Base-by-base conservation (phyloP, 2,797 vertebrate species). In the Sebastes nivosus region DNA sequence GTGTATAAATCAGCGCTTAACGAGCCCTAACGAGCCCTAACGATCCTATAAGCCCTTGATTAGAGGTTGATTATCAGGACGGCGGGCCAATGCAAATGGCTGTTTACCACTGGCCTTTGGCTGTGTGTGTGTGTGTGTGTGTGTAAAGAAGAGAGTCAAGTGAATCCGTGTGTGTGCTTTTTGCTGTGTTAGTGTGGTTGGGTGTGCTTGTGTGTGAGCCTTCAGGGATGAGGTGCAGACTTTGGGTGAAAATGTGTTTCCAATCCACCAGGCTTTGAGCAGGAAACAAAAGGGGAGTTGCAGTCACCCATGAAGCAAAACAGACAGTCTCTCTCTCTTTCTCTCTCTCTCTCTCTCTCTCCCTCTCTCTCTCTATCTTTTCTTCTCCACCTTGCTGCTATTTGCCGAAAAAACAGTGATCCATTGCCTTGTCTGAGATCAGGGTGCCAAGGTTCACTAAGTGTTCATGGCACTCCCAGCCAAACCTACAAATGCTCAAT, bases 1-100 rank as follows among this genome's bases (percentile, higher is more conserved):
- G 72, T 85, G 61, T 77, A 87, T 91, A 87, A 92, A 93, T 94
- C 91, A 90, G 58, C 0, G 1, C 75, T 63, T 84, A 92, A 92
- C 72, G 34, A 90, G 76, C 77, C 76, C 22, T 86, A 87, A 90
- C 50, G 22, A 84, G 80, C 71, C 65, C 77, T 88, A 92, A 90
- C 4, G 78, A 90, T 76, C 79, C 77, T 77, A 80, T 83, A 85
- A 88, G 84, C 71, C 77, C 65, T 84, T 86, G 88, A 90, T 89
- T 87, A 88, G 84, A 88, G 72, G 74, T 88, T 90, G 89, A 86
- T 92, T 90, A 87, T 91, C 78, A 87, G 82, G 71, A 81, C 18
- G 20, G 59, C 1, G 8, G 61, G 58, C 79, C 68, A 81, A 79
- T 88, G 75, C 79, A 89, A 91, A 88, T 82, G 78, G 57, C 13